Evolutionary conservation across 2,797 vertebrate genomes (phyloP).

Genomic region (Prionace glauca): DNA sequence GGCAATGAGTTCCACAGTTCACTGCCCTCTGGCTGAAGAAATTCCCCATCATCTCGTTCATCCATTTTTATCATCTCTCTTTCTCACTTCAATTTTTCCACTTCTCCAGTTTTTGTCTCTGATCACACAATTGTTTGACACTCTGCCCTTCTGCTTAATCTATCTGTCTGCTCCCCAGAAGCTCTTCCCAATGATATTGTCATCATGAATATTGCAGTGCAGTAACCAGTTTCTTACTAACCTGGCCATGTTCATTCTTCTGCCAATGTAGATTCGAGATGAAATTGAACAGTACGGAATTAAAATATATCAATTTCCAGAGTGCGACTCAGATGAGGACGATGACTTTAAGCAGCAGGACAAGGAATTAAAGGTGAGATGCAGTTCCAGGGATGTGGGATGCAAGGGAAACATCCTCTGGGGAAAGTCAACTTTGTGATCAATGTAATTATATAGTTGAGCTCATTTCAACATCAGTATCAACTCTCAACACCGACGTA

Average conservation of each 20-base stretch:
- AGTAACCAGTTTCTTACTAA: background rate
- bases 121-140: background rate
- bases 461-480: background rate
- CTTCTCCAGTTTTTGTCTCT: no score
- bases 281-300: slow-evolving; percentile 97
- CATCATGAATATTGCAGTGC: background rate
- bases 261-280: slow-evolving; percentile 74
- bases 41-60: no score
- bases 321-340: slow-evolving; percentile 96
- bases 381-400: background rate
- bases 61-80: no score
- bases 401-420: no score
- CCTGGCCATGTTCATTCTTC: background rate
- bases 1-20: no score
- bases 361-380: slow-evolving; percentile 87
- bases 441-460: background rate
- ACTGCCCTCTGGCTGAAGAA: no score
- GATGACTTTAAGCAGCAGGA: slow-evolving; percentile 97
- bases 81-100: no score
- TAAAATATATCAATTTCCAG: slow-evolving; percentile 96
- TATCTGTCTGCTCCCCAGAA: background rate
- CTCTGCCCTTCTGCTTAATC: background rate
- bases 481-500: background rate
- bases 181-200: background rate
- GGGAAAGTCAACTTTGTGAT: background rate